Evolutionary conservation across 2,888 invertebrate species (phyloP).

Genomic region (Ephialtes manifestator): DNA sequence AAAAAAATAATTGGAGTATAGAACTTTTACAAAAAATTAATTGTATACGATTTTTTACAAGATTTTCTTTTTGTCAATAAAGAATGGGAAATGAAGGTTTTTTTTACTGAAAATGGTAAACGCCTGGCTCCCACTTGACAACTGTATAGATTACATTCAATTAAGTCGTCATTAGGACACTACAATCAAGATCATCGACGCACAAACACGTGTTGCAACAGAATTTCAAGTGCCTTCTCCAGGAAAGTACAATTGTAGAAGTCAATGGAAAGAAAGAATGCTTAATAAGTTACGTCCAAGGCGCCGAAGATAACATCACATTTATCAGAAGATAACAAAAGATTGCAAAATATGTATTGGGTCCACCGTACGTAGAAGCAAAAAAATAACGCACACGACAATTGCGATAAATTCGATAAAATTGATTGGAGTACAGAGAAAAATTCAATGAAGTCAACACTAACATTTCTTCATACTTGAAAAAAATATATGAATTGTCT

Average conservation of each 20-base stretch:
- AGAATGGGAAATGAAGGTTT: too few relatives aligned
- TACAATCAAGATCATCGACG: neutral
- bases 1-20: too few relatives aligned
- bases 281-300: neutral
- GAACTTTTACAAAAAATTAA: too few relatives aligned
- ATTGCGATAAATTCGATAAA: neutral
- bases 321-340: constrained; percentile 6
- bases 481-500: neutral
- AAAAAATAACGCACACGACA: neutral
- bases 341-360: constrained; percentile 1
- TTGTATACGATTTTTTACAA: too few relatives aligned
- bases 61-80: too few relatives aligned
- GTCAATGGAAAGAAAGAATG: neutral
- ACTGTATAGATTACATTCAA: too few relatives aligned
- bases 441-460: neutral
- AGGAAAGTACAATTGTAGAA: neutral
- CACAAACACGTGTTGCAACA: neutral
- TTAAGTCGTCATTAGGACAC: neutral
- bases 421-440: neutral
- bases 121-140: too few relatives aligned
- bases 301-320: neutral
- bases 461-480: neutral
- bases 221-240: neutral
- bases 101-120: too few relatives aligned
- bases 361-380: neutral